Base-by-base conservation (phyloP, 2,888 invertebrate genomes). In the Chaetogeoica ovagalla region DNA sequence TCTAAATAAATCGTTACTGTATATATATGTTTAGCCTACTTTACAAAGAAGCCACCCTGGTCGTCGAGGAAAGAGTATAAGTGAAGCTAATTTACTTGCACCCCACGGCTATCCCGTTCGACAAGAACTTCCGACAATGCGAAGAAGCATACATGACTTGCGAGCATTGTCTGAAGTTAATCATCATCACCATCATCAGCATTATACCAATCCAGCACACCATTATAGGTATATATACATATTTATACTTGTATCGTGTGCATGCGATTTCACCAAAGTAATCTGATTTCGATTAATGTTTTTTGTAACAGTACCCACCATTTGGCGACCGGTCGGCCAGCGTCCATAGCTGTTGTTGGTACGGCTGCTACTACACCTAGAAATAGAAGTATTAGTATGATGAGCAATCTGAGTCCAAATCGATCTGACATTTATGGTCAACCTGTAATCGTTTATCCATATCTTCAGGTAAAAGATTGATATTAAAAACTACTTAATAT, bases 21-120 rank as follows among this genome's bases (percentile, higher is more conserved):
- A 11, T n/a, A n/a, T n/a, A n/a, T n/a, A n/a, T 1, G 8, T 76
- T 68, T 30, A 79, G 79, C 79, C 70, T 43, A 63, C 79, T 43
- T 57, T 79, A 23, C 79, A 79, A 63, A 70, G 84, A 87, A 0
- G 68, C 8, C 87, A 90, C 85, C 77, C 83, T 30, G 81, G 83
- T 77, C 82, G 82, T 86, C 84, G 88, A 81, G 87, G 88, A 81
- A 92, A 92, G 85, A 94, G 94, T 82, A 91, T 92, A 83, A 95
- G 95, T 84, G 96, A 96, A 86, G 95, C 95, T 15, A 95, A 96
- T 88, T 88, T 96, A 37, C 71, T 82, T 19, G 81, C 83, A 57
- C 83, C 84, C 48, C 82, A 82, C 55, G 83, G 84, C 19, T 84
- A 84, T 81, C 70, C 71, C 11, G 55, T 71, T 55, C 52, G 79